phyloP scores from a whole-genome alignment of 2,113 vertebrate genomes.

The Pollachius pollachius region DNA sequence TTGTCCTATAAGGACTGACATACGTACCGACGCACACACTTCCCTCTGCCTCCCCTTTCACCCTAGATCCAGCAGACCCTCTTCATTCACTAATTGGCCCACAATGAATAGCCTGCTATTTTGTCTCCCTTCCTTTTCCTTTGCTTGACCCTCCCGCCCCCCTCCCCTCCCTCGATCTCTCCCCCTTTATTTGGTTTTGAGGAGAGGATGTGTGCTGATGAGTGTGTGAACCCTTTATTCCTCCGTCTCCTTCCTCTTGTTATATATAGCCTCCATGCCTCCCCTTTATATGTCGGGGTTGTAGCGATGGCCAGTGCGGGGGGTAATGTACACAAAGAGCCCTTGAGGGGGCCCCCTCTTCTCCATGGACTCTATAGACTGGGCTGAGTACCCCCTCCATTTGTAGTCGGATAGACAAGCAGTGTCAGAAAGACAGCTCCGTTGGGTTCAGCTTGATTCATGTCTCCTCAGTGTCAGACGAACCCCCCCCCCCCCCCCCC shows the following conservation, averaged over 20 bases:
- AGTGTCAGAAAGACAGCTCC: too few relatives aligned
- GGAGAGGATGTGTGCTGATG: constrained; percentile 45
- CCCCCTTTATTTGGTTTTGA: constrained; percentile 13
- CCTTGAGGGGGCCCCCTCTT: too few relatives aligned
- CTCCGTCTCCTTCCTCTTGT: constrained; percentile 24
- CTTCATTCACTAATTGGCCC: constrained; percentile 56
- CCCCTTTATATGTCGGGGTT: too few relatives aligned
- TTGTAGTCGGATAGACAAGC: too few relatives aligned
- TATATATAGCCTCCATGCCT: constrained; percentile 2
- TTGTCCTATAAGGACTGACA: neutral
- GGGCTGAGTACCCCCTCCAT: too few relatives aligned
- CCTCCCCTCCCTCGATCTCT: constrained; percentile 35
- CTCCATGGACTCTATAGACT: too few relatives aligned
- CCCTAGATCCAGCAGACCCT: constrained; percentile 44
- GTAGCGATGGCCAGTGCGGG: too few relatives aligned
- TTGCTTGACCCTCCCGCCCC: constrained; percentile 14
- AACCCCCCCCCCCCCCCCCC: too few relatives aligned
- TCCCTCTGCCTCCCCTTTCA: constrained; percentile 40
- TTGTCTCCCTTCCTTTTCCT: constrained; percentile 27
- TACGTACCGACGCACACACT: constrained; percentile 24
- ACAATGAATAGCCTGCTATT: constrained; percentile 59
- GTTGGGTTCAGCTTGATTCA: too few relatives aligned
- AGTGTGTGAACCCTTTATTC: constrained; percentile 39
- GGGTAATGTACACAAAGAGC: too few relatives aligned
- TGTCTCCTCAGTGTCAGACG: too few relatives aligned